A percentile compares a stretch with the other conserved stretches of the same genome.
These are phyloP conservation scores for Caiman crocodilus DNA, from an alignment of 2,797 vertebrate genomes.

Conservation along the genomic window DNA sequence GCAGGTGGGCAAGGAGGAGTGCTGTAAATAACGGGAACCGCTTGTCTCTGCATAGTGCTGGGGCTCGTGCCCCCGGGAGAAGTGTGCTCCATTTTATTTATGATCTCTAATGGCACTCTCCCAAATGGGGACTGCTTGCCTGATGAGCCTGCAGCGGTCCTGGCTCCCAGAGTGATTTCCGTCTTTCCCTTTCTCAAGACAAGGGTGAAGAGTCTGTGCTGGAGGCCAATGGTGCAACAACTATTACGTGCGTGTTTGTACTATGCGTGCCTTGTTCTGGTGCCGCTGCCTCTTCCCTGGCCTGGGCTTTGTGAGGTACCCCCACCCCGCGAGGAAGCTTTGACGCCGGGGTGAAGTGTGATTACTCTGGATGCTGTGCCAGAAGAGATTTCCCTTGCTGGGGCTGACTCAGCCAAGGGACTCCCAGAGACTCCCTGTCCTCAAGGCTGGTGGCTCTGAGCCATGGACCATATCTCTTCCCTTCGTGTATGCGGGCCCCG, in stretches of 20 bases:
- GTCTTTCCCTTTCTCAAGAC: fast-evolving
- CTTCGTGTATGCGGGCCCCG: background rate
- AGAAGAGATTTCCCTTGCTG: background rate
- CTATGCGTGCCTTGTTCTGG: background rate
- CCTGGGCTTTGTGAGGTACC: background rate
- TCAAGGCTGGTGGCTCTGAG: background rate
- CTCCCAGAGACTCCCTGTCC: background rate
- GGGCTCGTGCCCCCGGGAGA: constrained; percentile 58
- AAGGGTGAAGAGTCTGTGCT: no score
- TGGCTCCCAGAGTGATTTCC: background rate
- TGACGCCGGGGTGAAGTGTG: background rate
- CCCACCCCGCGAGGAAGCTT: background rate
- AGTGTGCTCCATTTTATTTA: constrained; percentile 56
- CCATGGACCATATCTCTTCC: background rate
- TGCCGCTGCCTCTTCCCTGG: fast-evolving
- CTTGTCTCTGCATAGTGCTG: constrained; percentile 13
- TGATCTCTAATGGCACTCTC: constrained; percentile 47
- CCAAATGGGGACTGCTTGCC: constrained; percentile 40
- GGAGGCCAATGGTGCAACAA: no score
- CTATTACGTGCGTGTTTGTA: no score
- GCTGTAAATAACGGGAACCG: constrained; percentile 48
- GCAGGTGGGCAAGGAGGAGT: background rate
- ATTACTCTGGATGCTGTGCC: background rate
- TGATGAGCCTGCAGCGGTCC: constrained; percentile 41
- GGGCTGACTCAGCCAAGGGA: background rate